phyloP scores from a whole-genome alignment of 2,113 vertebrate genomes.

The Plectropomus leopardus region DNA sequence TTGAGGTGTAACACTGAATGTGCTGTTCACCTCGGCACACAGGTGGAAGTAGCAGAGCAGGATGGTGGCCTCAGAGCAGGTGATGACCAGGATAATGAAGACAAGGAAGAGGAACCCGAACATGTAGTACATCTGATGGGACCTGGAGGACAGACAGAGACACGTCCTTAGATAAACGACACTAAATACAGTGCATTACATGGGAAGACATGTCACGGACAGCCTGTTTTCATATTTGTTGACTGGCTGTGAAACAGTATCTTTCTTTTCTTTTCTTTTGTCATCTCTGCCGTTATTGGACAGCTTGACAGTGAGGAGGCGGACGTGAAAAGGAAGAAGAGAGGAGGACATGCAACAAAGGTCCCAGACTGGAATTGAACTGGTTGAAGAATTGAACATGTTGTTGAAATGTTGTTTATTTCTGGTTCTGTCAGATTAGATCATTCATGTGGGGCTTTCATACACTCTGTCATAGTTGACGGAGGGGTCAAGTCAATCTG shows the following conservation, averaged over 20 bases:
- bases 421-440: too few species aligned
- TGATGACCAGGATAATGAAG: constrained; percentile 96
- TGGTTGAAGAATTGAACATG: too few species aligned
- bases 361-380: background rate
- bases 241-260: background rate
- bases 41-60: constrained; percentile 96
- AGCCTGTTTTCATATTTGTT: background rate
- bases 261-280: too few species aligned
- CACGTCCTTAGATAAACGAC: too few species aligned
- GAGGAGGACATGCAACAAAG: too few species aligned
- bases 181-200: background rate
- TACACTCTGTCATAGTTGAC: background rate
- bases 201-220: background rate
- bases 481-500: background rate
- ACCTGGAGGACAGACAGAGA: constrained; percentile 81
- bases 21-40: constrained; percentile 90
- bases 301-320: too few species aligned
- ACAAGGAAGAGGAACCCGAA: constrained; percentile 96
- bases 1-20: background rate
- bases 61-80: constrained; percentile 95
- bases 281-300: too few species aligned
- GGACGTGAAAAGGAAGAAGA: too few species aligned
- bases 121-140: constrained; percentile 98
- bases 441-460: background rate
- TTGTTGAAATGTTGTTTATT: background rate